Evolutionary conservation across 2,113 vertebrate species (phyloP).

Genomic region (Myrmecophaga tridactyla): DNA sequence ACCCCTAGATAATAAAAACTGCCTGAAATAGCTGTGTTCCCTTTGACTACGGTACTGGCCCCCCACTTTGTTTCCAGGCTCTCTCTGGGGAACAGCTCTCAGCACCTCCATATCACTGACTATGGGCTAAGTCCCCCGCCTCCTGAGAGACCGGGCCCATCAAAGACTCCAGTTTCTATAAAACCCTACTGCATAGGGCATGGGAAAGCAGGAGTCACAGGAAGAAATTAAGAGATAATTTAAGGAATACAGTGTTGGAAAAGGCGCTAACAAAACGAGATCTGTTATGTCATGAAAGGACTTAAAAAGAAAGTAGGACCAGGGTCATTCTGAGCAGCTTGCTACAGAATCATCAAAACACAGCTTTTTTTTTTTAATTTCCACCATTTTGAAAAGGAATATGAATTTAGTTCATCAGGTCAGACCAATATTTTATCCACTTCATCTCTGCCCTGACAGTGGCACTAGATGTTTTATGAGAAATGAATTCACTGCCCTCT

Average conservation of each 20-base stretch:
- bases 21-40: not conserved
- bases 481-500: not conserved
- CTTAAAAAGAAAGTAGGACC: slow-evolving; percentile 9
- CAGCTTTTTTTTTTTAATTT: not conserved
- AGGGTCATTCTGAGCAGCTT: slow-evolving; percentile 11
- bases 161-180: not conserved
- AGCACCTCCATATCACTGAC: not conserved
- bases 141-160: not conserved
- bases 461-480: not conserved
- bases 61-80: not conserved
- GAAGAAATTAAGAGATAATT: slow-evolving; percentile 38
- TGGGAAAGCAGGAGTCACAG: not conserved
- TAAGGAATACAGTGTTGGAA: not conserved
- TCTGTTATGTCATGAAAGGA: slow-evolving; percentile 50
- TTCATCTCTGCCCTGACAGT: not conserved
- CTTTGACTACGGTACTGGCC: not conserved
- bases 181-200: not conserved
- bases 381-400: slow-evolving; percentile 44
- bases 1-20: not conserved
- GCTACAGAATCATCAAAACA: slow-evolving; percentile 59
- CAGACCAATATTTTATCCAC: not conserved
- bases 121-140: not conserved
- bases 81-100: not conserved
- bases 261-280: slow-evolving; percentile 23
- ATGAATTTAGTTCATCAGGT: not conserved